Evolutionary conservation across 2,113 vertebrate species (phyloP).

Genomic region (Cygnus atratus): DNA sequence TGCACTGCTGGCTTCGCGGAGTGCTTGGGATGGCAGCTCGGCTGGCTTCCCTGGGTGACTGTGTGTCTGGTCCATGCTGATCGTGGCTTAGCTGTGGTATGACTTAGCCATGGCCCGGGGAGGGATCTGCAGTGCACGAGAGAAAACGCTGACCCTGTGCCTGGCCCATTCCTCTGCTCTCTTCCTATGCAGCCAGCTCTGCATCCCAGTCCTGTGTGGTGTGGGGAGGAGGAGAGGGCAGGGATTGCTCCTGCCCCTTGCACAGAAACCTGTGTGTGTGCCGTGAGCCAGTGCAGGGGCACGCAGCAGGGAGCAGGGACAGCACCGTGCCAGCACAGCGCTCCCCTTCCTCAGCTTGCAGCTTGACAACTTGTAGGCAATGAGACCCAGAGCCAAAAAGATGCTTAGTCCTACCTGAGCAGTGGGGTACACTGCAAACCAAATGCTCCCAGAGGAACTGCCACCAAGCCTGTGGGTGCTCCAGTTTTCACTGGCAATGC

Average conservation of each 20-base stretch:
- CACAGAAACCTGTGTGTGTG: background rate
- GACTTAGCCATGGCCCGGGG: background rate
- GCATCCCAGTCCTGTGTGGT: rapidly evolving
- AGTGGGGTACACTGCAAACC: background rate
- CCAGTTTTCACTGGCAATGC: background rate
- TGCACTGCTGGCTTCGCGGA: background rate
- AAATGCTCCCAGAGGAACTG: background rate
- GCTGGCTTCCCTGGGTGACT: background rate
- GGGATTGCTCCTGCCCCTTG: background rate
- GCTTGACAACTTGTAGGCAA: background rate
- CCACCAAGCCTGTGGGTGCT: background rate
- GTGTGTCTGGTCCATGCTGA: background rate
- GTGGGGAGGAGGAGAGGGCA: background rate
- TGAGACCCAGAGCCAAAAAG: background rate
- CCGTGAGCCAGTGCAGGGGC: rapidly evolving
- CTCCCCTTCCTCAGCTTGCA: background rate
- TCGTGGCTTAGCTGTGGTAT: background rate
- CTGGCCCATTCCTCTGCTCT: background rate
- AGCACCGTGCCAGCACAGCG: background rate
- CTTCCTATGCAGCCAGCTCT: background rate
- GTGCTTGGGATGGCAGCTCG: background rate
- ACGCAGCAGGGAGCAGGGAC: background rate
- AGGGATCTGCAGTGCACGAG: background rate
- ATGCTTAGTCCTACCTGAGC: background rate
- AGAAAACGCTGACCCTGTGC: background rate